Base-by-base conservation (phyloP, 2,888 invertebrate genomes). In the Epinotia demarniana region DNA sequence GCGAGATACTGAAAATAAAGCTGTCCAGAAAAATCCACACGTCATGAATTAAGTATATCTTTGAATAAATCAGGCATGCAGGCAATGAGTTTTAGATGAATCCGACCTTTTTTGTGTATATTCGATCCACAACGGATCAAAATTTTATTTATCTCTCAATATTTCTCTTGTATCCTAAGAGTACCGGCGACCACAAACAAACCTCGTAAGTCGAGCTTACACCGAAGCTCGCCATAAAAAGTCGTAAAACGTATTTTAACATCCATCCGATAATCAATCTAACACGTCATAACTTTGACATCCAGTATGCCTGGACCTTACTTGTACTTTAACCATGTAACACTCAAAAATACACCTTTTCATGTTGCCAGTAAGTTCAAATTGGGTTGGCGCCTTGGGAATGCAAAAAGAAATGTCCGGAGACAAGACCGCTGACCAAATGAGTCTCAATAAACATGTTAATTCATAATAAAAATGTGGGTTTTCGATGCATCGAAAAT, bases 261-360 rank as follows among this genome's bases (percentile, higher is more conserved):
- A 94, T 94, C 92, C 92, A 93, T 92, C 92, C 87, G 94, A 94
- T 94, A 94, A 94, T 94, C 94, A 94, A 94, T 94, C 94, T 93
- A 94, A 94, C 94, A 93, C 94, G 93, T 94, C 93, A 93, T 94
- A 94, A 93, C 92, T 94, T 94, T 94, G 94, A 94, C 93, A 93
- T 93, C 90, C 92, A 92, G 89, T 83, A 87, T 87, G 90, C 81
- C 84, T 89, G 91, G 87, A 90, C 89, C 87, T 90, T 87, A 90
- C 86, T 84, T 83, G 83, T 81, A 80, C 82, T 83, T 83, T 81
- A 80, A 79, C 61, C 62, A 39, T 43, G 9, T 60, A 33, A 68
- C 76, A 82, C 46, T 77, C 80, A 61, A 87, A 82, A 84, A 80
- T 77, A 73, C 78, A 79, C 84, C 81, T 73, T 89, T 81, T 18